These are phyloP conservation scores for Brachionus paranguensis DNA, from an alignment of 1,140 invertebrate species.

Conservation along the genomic window DNA sequence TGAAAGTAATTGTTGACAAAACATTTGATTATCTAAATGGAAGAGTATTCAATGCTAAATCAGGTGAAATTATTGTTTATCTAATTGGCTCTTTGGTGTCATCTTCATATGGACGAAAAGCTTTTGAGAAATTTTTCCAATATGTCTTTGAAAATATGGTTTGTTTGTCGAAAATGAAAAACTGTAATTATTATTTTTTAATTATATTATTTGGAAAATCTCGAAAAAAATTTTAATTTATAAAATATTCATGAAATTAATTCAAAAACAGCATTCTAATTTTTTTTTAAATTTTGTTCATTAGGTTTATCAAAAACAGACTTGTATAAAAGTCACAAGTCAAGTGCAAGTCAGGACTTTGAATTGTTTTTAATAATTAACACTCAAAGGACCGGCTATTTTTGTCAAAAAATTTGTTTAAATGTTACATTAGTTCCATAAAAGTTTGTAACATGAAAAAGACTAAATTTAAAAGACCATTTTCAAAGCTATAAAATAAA, in stretches of 20 bases:
- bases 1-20: background rate
- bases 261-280: background rate
- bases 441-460: too few species aligned
- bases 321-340: too few species aligned
- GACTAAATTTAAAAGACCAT: too few species aligned
- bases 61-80: slow-evolving; percentile 8
- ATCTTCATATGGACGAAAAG: background rate
- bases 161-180: background rate
- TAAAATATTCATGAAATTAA: background rate
- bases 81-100: background rate
- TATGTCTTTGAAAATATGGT: background rate
- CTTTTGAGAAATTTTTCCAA: background rate
- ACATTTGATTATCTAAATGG: background rate
- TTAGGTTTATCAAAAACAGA: too few species aligned
- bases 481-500: too few species aligned
- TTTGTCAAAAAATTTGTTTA: too few species aligned
- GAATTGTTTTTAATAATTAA: too few species aligned
- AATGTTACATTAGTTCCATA: too few species aligned
- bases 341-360: too few species aligned
- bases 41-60: slow-evolving; percentile 13
- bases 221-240: background rate
- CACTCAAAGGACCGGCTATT: too few species aligned
- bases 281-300: too few species aligned
- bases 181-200: slow-evolving; percentile 36
- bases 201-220: slow-evolving; percentile 36